Evolutionary conservation across 2,888 invertebrate species (phyloP), one percentile per base, ranked within the genome.

Genomic region (Plagodis dolabraria): DNA sequence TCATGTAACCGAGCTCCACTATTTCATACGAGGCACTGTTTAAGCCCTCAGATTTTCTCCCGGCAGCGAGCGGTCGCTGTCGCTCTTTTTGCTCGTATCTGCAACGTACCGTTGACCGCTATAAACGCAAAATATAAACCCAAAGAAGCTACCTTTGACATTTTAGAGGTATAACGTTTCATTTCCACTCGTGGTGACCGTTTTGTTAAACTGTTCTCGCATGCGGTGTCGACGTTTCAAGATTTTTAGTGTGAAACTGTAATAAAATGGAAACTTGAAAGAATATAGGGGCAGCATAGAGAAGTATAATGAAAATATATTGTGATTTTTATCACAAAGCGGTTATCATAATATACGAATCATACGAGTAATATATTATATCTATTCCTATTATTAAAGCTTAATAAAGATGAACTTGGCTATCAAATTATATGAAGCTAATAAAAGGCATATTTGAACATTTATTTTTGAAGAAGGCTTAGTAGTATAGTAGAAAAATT

Each of bases 121-220:
- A 88, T 89, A 88, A 89, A 90, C 89, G 89, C 89, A 90, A 92
- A 92, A 92, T 91, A 89, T 90, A 92, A 90, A 89, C 88, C 86
- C 79, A 88, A 89, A 90, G 89, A 87, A 88, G 85, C 83, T 84
- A 89, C 87, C 87, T 92, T 91, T 91, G 91, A 90, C 90, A 87
- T 90, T 92, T 90, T 84, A 85, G 82, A 86, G 82, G 85, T 86
- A 85, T 89, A 92, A 87, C 79, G 84, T 87, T 89, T 83, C 83
- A 86, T 89, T 88, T 85, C 79, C 77, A 85, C 79, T 84, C 72
- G 75, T 77, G 77, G 71, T 83, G 76, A 80, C 76, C 79, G 75
- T 86, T 90, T 86, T 84, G 77, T 77, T 72, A 76, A 80, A 81
- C 73, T 74, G 77, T 76, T 82, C 78, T 75, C 74, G 76, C 76